Conservation (phyloP, 2,797 vertebrate species). For the Anomalospiza imberbis region DNA sequence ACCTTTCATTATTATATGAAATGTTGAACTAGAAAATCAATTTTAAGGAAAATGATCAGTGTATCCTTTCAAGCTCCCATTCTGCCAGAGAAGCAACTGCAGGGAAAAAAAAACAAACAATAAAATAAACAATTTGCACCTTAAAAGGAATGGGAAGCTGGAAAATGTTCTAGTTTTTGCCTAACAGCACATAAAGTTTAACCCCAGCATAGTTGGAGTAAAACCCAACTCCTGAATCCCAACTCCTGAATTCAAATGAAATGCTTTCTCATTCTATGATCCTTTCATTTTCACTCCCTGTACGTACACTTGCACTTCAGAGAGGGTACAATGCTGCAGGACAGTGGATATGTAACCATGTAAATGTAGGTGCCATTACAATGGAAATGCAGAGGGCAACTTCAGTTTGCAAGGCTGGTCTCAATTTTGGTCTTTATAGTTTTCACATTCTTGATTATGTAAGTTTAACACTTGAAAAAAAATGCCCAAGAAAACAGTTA, state of each 20-base stretch:
- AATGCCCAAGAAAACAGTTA: accelerated
- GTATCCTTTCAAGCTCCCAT: not conserved
- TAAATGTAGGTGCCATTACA: not conserved
- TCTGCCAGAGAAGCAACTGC: not conserved
- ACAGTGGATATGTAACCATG: not conserved
- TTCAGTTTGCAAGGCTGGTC: not conserved
- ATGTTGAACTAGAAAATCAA: not conserved
- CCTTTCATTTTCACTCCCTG: not conserved
- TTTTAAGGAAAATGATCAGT: not conserved
- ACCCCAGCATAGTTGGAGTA: not conserved
- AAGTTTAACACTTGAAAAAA: not conserved
- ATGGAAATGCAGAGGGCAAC: not conserved
- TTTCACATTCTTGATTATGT: not conserved
- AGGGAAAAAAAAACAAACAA: not conserved
- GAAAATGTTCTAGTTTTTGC: not conserved
- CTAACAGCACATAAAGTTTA: not conserved
- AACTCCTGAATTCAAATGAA: not conserved
- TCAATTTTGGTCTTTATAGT: not conserved
- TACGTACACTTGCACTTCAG: not conserved
- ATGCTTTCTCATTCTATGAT: not conserved
- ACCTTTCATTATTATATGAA: not conserved
- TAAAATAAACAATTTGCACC: not conserved
- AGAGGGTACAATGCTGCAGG: not conserved
- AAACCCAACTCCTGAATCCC: not conserved
- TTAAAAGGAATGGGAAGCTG: not conserved